A percentile compares a stretch with the other conserved stretches of the same genome.
These are phyloP conservation scores for Phymanthus crucifer DNA, from an alignment of 92 coral and sea anemone species.

Conservation along the genomic window DNA sequence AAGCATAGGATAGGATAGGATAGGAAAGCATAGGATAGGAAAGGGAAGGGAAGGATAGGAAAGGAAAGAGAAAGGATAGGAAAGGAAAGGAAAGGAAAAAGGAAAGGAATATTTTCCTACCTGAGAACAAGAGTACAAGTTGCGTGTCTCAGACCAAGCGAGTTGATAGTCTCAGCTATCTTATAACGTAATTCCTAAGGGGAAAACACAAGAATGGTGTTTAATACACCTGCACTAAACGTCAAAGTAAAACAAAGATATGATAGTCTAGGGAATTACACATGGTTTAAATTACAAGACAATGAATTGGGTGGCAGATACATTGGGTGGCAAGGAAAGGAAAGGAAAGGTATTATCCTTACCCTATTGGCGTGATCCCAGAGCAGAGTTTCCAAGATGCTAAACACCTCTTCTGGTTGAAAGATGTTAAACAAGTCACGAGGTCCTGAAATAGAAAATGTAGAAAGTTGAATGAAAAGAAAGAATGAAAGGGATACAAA, in stretches of 20 bases:
- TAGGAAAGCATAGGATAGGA: too few relatives aligned
- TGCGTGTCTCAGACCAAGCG: slow-evolving; percentile 77
- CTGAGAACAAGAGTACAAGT: slow-evolving; percentile 75
- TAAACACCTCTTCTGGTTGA: slow-evolving; percentile 74
- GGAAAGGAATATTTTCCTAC: slow-evolving; percentile 36
- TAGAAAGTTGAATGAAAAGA: not conserved
- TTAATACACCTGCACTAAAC: not conserved
- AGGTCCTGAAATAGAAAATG: slow-evolving; percentile 50
- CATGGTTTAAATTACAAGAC: too few relatives aligned
- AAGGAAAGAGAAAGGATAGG: not conserved
- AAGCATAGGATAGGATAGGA: too few relatives aligned
- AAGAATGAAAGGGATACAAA: not conserved
- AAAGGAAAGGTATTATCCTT: not conserved
- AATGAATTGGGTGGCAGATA: too few relatives aligned
- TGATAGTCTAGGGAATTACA: not conserved
- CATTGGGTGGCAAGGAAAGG: not conserved
- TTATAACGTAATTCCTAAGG: slow-evolving; percentile 78
- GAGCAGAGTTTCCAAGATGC: slow-evolving; percentile 65
- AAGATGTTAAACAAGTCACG: slow-evolving; percentile 72
- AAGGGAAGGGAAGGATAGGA: not conserved
- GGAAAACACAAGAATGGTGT: not conserved
- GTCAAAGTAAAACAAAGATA: not conserved
- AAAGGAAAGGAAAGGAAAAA: not conserved
- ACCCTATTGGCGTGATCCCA: slow-evolving; percentile 99
- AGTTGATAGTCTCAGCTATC: slow-evolving; percentile 71